phyloP scores from a whole-genome alignment of 2,888 invertebrate genomes.

The Apeira syringaria region DNA sequence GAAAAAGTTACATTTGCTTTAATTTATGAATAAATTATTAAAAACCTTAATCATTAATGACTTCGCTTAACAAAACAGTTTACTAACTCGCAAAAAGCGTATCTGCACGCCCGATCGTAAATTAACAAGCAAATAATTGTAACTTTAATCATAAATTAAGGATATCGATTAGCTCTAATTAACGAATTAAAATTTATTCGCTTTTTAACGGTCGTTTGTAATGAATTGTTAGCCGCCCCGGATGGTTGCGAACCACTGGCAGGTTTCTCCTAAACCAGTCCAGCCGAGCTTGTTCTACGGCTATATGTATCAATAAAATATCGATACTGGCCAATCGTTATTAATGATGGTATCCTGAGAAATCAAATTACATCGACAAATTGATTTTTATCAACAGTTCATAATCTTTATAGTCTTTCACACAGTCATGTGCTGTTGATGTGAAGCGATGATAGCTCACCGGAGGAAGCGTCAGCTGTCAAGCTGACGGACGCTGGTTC shows the following conservation, averaged over 20 bases:
- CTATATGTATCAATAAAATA: conserved; percentile 59
- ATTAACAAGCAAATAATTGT: conserved; percentile 25
- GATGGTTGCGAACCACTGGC: conserved; percentile 65
- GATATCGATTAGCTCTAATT: conserved; percentile 31
- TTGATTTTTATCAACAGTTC: conserved; percentile 57
- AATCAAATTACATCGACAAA: conserved; percentile 73
- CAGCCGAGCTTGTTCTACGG: conserved; percentile 44
- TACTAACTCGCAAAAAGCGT: too few relatives aligned
- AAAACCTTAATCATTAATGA: too few relatives aligned
- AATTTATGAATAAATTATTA: too few relatives aligned
- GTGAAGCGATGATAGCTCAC: too few relatives aligned
- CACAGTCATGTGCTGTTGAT: too few relatives aligned
- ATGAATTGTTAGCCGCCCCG: conserved; percentile 44
- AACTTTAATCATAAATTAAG: conserved; percentile 29
- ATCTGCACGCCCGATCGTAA: conserved; percentile 26
- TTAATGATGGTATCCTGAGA: conserved; percentile 71
- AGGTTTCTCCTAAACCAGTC: conserved; percentile 76
- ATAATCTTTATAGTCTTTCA: too few relatives aligned
- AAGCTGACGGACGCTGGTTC: too few relatives aligned
- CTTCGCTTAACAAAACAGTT: too few relatives aligned
- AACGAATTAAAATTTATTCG: conserved; percentile 29
- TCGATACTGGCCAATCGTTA: conserved; percentile 71
- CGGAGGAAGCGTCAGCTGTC: too few relatives aligned
- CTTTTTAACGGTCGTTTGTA: conserved; percentile 26
- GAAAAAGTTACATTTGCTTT: too few relatives aligned